Conservation (phyloP, 1,140 invertebrate species). For the Listronotus oregonensis region DNA sequence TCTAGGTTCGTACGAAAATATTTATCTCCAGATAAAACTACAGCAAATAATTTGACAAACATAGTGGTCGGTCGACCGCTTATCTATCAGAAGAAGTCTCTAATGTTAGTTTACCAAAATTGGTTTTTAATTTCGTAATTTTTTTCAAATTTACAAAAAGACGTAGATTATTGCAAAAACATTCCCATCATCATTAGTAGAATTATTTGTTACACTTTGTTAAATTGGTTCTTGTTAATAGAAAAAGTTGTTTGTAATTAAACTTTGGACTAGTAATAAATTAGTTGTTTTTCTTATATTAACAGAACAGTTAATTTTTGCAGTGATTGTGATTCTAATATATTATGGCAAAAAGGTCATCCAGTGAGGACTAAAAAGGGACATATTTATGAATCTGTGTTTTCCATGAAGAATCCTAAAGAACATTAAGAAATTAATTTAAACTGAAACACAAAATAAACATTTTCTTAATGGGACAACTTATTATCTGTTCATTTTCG, state of each 20-base stretch:
- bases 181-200: conserved; percentile 10
- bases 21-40: conserved; percentile 13
- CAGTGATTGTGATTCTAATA: too few relatives aligned
- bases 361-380: too few relatives aligned
- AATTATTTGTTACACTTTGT: conserved; percentile 19
- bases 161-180: conserved; percentile 27
- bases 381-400: too few relatives aligned
- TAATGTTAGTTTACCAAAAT: conserved; percentile 6
- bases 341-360: too few relatives aligned
- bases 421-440: too few relatives aligned
- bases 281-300: too few relatives aligned
- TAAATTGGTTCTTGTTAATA: conserved; percentile 1
- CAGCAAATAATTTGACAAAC: conserved; percentile 9
- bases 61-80: not conserved
- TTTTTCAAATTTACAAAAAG: conserved; percentile 26
- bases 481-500: too few relatives aligned
- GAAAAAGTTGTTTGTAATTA: conserved; percentile 27
- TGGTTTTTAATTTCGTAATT: conserved; percentile 26
- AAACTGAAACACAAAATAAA: too few relatives aligned
- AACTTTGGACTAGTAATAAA: conserved; percentile 1
- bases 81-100: conserved; percentile 15
- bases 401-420: too few relatives aligned
- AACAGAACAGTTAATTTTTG: too few relatives aligned
- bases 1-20: conserved; percentile 10
- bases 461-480: too few relatives aligned